Evolutionary conservation across 2,113 vertebrate genomes (phyloP).

Genomic region (Capreolus pygargus): DNA sequence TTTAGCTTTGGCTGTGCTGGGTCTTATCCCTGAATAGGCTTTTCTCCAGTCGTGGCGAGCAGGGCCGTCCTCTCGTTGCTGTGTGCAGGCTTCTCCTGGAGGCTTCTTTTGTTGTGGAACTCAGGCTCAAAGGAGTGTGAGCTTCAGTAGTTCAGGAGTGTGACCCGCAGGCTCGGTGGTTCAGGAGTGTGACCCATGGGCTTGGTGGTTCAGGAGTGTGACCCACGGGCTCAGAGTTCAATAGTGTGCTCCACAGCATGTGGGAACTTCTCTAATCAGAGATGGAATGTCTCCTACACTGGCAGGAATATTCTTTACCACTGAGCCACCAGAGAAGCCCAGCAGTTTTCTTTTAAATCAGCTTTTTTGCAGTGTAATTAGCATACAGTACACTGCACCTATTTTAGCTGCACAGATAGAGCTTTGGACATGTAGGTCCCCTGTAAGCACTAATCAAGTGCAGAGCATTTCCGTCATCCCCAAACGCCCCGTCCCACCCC

Average conservation of each 20-base stretch:
- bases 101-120: neutral
- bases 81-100: fast-evolving
- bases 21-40: neutral
- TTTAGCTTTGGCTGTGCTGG: neutral
- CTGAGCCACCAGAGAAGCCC: neutral
- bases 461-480: neutral
- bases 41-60: neutral
- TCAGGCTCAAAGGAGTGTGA: fast-evolving
- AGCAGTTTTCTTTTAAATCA: neutral
- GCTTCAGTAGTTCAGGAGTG: neutral
- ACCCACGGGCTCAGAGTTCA: fast-evolving
- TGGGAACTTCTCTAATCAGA: neutral
- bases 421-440: neutral
- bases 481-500: neutral
- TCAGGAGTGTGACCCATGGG: fast-evolving
- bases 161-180: fast-evolving
- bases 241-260: neutral
- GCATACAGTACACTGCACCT: neutral
- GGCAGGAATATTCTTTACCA: neutral
- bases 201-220: fast-evolving
- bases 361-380: neutral
- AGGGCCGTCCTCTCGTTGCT: fast-evolving
- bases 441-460: neutral
- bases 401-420: neutral
- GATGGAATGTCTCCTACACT: neutral